Conservation (phyloP, 1,140 invertebrate genomes). For the Anastrepha ludens region DNA sequence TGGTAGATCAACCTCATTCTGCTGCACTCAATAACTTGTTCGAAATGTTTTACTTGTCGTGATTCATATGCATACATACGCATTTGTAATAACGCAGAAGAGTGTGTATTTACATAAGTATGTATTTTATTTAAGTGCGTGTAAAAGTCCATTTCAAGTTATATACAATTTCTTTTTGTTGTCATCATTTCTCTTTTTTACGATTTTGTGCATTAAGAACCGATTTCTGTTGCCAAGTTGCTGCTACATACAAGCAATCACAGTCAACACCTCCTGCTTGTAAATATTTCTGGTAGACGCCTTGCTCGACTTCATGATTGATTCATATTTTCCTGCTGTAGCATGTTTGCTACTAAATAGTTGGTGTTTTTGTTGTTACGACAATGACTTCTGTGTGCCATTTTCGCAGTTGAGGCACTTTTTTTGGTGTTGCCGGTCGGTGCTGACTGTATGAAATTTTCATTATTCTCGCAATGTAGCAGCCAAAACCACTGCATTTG, state of each 20-base stretch:
- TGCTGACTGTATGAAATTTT: too few species aligned
- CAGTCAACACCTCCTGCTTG: background rate
- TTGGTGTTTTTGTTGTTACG: background rate
- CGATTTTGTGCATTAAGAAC: conserved; percentile 16
- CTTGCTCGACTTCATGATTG: conserved; percentile 4
- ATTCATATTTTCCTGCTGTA: conserved; percentile 14
- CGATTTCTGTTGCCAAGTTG: conserved; percentile 29
- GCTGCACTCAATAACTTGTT: conserved; percentile 13
- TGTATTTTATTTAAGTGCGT: conserved; percentile 15
- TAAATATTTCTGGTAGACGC: background rate
- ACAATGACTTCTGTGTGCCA: conserved; percentile 23
- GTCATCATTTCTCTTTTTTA: background rate
- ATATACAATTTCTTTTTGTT: background rate
- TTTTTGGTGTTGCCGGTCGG: too few species aligned
- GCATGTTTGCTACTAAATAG: background rate
- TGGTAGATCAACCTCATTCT: background rate
- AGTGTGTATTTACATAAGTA: background rate
- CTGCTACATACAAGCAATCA: background rate
- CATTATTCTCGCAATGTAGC: too few species aligned
- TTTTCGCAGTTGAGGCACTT: background rate
- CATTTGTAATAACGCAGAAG: background rate
- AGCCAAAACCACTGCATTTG: too few species aligned
- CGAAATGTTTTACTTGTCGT: background rate
- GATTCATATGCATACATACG: background rate
- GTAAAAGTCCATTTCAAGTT: background rate